phyloP scores from a whole-genome alignment of 2,797 vertebrate species.

The Uromys caudimaculatus region DNA sequence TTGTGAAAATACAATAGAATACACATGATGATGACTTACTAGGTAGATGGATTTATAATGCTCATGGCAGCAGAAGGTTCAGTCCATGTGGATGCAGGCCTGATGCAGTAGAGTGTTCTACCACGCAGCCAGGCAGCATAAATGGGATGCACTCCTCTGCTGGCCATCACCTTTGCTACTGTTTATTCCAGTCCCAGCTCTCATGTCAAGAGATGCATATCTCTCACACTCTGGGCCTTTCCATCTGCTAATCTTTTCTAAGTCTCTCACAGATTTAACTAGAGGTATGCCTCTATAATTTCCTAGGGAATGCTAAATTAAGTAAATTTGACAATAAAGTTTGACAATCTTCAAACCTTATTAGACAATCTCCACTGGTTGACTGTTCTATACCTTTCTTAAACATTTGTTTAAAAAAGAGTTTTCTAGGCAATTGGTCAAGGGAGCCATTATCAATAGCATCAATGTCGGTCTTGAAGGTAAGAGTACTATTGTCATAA shows the following conservation, averaged over 20 bases:
- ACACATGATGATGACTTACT: neutral
- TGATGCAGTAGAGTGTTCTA: neutral
- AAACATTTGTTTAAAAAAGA: neutral
- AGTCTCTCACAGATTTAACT: neutral
- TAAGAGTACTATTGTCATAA: too few relatives aligned
- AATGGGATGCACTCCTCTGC: fast-evolving
- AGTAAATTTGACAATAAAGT: neutral
- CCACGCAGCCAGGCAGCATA: neutral
- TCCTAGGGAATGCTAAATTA: neutral
- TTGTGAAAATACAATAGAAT: neutral
- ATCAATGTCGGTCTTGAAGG: neutral
- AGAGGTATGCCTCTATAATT: neutral
- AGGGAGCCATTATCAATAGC: neutral
- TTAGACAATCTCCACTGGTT: neutral
- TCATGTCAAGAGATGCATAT: neutral
- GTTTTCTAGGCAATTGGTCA: neutral
- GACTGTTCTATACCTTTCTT: neutral
- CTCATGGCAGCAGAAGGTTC: too few relatives aligned
- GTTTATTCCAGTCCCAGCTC: neutral
- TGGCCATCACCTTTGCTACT: too few relatives aligned
- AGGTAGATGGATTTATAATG: neutral
- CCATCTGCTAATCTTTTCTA: neutral
- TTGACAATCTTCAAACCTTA: too few relatives aligned
- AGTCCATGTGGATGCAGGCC: too few relatives aligned
- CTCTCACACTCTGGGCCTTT: neutral